Evolutionary conservation across 1,140 invertebrate species (phyloP).

Genomic region (Dreissena polymorpha): DNA sequence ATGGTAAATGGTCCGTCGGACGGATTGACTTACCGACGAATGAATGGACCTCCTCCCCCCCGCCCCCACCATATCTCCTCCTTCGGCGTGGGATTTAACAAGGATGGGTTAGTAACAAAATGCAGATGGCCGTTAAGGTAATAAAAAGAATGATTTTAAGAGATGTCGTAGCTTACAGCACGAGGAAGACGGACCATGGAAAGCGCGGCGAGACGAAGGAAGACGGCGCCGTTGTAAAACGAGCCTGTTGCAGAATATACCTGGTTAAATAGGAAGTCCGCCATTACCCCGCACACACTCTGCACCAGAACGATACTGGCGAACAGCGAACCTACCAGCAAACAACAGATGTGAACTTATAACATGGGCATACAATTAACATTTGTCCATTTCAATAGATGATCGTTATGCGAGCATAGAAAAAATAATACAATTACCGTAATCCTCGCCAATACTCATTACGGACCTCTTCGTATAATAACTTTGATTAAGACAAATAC

Average conservation of each 20-base stretch:
- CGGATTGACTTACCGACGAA: no score
- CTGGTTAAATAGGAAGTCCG: not conserved
- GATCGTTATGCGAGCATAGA: no score
- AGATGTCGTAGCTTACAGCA: conserved; percentile 24
- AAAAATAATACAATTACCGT: no score
- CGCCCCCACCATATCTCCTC: no score
- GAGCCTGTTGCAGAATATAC: conserved; percentile 22
- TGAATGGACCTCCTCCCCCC: no score
- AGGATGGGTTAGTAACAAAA: no score
- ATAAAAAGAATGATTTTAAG: not conserved
- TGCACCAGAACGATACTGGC: conserved; percentile 22
- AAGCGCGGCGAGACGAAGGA: conserved; percentile 7
- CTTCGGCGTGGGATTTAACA: no score
- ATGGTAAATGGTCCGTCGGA: no score
- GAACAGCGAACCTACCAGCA: conserved; percentile 32
- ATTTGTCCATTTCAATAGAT: not conserved
- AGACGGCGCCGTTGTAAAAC: conserved; percentile 27
- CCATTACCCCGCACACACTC: conserved; percentile 1
- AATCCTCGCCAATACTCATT: no score
- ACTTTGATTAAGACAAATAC: no score
- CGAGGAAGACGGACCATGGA: not conserved
- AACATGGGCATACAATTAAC: not conserved
- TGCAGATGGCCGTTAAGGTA: no score
- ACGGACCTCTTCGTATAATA: no score
- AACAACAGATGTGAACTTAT: not conserved